Conservation (phyloP, 2,888 invertebrate species). For the Eupithecia pulchellata region DNA sequence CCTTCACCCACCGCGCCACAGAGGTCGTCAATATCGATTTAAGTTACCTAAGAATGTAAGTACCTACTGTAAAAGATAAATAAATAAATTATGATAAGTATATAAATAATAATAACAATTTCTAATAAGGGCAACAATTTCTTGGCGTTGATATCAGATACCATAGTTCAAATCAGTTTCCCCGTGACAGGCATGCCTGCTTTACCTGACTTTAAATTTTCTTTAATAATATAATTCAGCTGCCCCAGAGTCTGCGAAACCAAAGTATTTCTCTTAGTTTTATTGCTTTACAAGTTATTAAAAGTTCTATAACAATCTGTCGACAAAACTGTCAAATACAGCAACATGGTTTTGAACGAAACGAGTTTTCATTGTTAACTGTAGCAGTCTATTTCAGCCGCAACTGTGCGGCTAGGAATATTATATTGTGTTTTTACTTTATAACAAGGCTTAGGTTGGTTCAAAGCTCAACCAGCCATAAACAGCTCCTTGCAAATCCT, state of each 20-base stretch:
- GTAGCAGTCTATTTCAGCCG: constrained; percentile 36
- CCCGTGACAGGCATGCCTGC: constrained; percentile 44
- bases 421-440: constrained; percentile 19
- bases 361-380: constrained; percentile 54
- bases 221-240: constrained; percentile 6
- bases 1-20: too few relatives aligned
- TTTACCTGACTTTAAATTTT: constrained; percentile 46
- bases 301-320: constrained; percentile 17
- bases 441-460: constrained; percentile 14
- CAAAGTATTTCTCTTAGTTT: background rate
- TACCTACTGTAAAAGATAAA: too few relatives aligned
- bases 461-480: constrained; percentile 12
- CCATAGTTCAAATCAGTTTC: constrained; percentile 59
- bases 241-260: background rate
- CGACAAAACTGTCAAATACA: constrained; percentile 50
- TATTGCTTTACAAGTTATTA: constrained; percentile 13
- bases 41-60: too few relatives aligned
- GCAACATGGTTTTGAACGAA: constrained; percentile 48
- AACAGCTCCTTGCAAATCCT: constrained; percentile 14
- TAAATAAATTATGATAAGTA: too few relatives aligned
- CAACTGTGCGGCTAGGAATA: constrained; percentile 17
- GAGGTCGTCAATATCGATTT: too few relatives aligned
- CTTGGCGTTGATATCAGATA: constrained; percentile 53
- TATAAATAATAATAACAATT: constrained; percentile 32
- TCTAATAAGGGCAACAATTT: constrained; percentile 45